A percentile compares a stretch with the other conserved stretches of the same genome.
Evolutionary conservation across 1,140 invertebrate species (phyloP).

Genomic region (Formica exsecta): DNA sequence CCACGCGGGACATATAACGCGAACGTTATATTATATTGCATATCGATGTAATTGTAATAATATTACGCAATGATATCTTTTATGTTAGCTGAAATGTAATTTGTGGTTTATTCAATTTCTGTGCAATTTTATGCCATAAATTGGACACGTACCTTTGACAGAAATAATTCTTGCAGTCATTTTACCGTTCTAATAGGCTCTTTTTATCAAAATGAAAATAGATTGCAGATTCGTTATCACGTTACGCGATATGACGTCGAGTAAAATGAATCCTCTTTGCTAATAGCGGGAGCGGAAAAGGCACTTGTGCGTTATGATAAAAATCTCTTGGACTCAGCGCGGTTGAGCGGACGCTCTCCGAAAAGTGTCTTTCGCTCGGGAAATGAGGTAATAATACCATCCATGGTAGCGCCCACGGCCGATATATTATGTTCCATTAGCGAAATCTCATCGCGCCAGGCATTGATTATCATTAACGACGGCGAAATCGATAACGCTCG

Average conservation of each 20-base stretch:
- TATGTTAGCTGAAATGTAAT: slow-evolving; percentile 4
- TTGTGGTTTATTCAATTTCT: slow-evolving; percentile 23
- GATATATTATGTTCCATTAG: slow-evolving; percentile 74
- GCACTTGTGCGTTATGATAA: slow-evolving; percentile 15
- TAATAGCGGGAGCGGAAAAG: slow-evolving; percentile 22
- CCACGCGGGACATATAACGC: too few species aligned
- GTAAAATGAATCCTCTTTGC: slow-evolving; percentile 38
- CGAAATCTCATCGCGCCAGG: slow-evolving; percentile 72
- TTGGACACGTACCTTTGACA: background rate
- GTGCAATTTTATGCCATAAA: slow-evolving; percentile 9
- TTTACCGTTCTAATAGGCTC: slow-evolving; percentile 4
- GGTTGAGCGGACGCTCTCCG: slow-evolving; percentile 2
- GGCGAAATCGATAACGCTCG: slow-evolving; percentile 69
- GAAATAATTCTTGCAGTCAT: slow-evolving; percentile 24
- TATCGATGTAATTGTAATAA: slow-evolving; percentile 28
- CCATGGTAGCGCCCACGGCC: slow-evolving; percentile 37
- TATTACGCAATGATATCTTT: slow-evolving; percentile 25
- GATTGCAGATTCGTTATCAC: slow-evolving; percentile 4
- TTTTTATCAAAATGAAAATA: slow-evolving; percentile 13
- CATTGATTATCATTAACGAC: slow-evolving; percentile 75
- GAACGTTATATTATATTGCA: slow-evolving; percentile 7
- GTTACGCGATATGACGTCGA: slow-evolving; percentile 4
- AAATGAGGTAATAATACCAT: slow-evolving; percentile 67
- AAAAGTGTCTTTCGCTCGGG: slow-evolving; percentile 52
- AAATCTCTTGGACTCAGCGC: slow-evolving; percentile 38